phyloP scores from a whole-genome alignment of 2,888 invertebrate species.

The Melieria crassipennis region DNA sequence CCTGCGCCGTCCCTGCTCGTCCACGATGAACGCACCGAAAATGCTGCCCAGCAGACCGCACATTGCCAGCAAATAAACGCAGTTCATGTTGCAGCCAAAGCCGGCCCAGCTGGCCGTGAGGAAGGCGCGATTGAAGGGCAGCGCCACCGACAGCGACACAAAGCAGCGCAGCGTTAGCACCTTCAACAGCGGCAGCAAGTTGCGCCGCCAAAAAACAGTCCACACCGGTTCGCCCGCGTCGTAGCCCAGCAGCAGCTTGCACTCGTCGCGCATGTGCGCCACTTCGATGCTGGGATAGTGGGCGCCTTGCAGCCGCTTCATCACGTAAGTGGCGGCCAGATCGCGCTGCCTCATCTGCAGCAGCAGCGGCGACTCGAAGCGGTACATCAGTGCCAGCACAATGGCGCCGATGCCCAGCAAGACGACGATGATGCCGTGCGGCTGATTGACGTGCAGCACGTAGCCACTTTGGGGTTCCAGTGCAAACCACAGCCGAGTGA shows the following conservation, averaged over 20 bases:
- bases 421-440: slow-evolving; percentile 55
- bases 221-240: slow-evolving; percentile 42
- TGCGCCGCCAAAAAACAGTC: slow-evolving; percentile 32
- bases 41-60: slow-evolving; percentile 57
- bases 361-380: slow-evolving; percentile 54
- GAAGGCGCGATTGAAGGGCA: slow-evolving; percentile 59
- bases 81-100: slow-evolving; percentile 54
- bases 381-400: slow-evolving; percentile 48
- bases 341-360: slow-evolving; percentile 54
- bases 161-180: slow-evolving; percentile 54
- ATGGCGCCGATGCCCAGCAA: slow-evolving; percentile 53
- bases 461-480: slow-evolving; percentile 43
- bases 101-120: slow-evolving; percentile 54
- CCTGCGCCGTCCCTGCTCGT: slow-evolving; percentile 55
- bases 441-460: slow-evolving; percentile 56
- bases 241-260: slow-evolving; percentile 43
- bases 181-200: slow-evolving; percentile 50
- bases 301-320: slow-evolving; percentile 48
- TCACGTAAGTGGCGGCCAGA: slow-evolving; percentile 46
- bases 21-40: slow-evolving; percentile 54
- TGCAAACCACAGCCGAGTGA: slow-evolving; percentile 54
- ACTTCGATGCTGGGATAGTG: slow-evolving; percentile 47
- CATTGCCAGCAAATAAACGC: slow-evolving; percentile 53
- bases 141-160: slow-evolving; percentile 52
- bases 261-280: slow-evolving; percentile 52